phyloP scores from a whole-genome alignment of 2,888 invertebrate species.

The Caenorhabditis drosophilae region DNA sequence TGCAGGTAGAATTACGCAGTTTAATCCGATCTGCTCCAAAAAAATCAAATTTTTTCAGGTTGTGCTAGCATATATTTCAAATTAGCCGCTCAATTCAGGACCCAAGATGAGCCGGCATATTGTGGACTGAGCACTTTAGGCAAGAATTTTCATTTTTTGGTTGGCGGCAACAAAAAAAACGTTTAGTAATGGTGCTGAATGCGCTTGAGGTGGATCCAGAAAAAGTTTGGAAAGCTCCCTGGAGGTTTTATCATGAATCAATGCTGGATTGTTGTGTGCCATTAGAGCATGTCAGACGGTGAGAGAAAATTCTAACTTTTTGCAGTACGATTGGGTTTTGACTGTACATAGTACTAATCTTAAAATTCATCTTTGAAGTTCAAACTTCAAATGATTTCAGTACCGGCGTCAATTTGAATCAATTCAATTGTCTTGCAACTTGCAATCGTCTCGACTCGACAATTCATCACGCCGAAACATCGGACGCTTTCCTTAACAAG shows the following conservation, averaged over 20 bases:
- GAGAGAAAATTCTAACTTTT: slow-evolving; percentile 1
- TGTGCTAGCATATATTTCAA: slow-evolving; percentile 70
- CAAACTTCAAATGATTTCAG: too few relatives aligned
- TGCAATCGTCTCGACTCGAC: slow-evolving; percentile 69
- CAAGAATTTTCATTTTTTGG: slow-evolving; percentile 51
- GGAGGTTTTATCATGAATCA: slow-evolving; percentile 72
- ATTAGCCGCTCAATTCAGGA: slow-evolving; percentile 70
- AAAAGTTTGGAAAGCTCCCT: slow-evolving; percentile 69
- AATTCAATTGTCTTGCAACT: slow-evolving; percentile 70
- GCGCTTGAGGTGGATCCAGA: slow-evolving; percentile 70
- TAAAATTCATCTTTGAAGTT: too few relatives aligned
- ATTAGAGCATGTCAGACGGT: slow-evolving; percentile 60
- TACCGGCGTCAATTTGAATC: slow-evolving; percentile 69
- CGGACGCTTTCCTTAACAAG: slow-evolving; percentile 26
- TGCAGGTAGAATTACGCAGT: slow-evolving; percentile 45
- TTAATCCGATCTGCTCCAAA: neutral
- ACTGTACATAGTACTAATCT: too few relatives aligned
- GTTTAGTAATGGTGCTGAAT: slow-evolving; percentile 68
- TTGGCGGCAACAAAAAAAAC: neutral
- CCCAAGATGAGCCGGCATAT: slow-evolving; percentile 71
- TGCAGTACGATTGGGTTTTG: neutral
- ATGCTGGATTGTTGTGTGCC: slow-evolving; percentile 71
- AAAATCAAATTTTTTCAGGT: slow-evolving; percentile 46
- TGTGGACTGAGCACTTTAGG: slow-evolving; percentile 71
- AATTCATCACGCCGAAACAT: slow-evolving; percentile 36